Evolutionary conservation across 2,888 invertebrate genomes (phyloP).

Genomic region (Xylota segnis): DNA sequence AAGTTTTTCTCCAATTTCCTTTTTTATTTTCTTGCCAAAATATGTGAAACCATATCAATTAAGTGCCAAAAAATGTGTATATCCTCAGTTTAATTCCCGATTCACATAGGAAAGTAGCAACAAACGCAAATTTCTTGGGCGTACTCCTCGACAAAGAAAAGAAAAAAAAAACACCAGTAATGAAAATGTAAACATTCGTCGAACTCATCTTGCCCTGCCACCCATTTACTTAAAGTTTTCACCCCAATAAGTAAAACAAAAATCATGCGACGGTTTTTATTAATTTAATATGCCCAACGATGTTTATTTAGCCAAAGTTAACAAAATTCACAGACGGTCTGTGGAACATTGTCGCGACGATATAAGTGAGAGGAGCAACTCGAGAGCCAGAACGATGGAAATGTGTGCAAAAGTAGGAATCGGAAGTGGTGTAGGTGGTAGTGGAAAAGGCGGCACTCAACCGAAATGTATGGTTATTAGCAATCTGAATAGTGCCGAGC

Average conservation of each 20-base stretch:
- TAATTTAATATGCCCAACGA: constrained; percentile 1
- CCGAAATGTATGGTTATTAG: constrained; percentile 71
- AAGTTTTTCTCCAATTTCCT: constrained; percentile 39
- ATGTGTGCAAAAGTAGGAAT: constrained; percentile 69
- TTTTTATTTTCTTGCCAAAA: constrained; percentile 26
- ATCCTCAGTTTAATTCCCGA: background rate
- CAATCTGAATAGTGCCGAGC: constrained; percentile 54
- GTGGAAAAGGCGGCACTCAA: constrained; percentile 54
- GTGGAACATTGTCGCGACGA: background rate
- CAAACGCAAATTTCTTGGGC: constrained; percentile 58
- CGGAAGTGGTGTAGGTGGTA: constrained; percentile 52
- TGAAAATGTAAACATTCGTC: constrained; percentile 73
- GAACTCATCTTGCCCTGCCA: constrained; percentile 24
- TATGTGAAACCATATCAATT: constrained; percentile 13
- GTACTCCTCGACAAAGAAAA: constrained; percentile 50
- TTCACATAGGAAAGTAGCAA: constrained; percentile 44
- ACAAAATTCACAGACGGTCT: constrained; percentile 6
- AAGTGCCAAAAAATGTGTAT: constrained; percentile 30
- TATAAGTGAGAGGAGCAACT: background rate
- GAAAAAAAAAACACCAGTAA: constrained; percentile 46
- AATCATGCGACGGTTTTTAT: constrained; percentile 26
- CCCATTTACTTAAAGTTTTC: constrained; percentile 14
- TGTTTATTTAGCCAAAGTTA: constrained; percentile 21
- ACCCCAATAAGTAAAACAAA: constrained; percentile 2
- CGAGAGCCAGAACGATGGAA: constrained; percentile 43